These are phyloP conservation scores for Metopolophium dirhodum DNA, from an alignment of 1,140 invertebrate genomes.

Conservation along the genomic window DNA sequence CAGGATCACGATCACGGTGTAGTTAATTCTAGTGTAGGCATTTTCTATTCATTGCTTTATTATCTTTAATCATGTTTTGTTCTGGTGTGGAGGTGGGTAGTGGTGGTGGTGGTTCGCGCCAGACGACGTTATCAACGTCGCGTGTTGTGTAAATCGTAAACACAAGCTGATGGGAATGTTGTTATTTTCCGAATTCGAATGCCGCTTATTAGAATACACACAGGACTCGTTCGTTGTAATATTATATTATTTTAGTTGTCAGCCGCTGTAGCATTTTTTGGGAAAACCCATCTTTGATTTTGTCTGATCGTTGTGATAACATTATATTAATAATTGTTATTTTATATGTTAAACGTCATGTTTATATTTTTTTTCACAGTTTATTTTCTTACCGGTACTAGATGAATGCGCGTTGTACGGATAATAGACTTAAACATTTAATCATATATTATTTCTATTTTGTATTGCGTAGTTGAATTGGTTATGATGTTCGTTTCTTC, in stretches of 20 bases:
- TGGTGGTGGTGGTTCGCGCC: not conserved
- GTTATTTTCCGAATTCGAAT: not conserved
- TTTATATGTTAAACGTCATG: not conserved
- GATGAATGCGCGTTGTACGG: not conserved
- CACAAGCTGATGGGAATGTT: not conserved
- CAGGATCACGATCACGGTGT: not conserved
- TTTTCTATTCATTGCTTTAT: not conserved
- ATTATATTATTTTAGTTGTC: not conserved
- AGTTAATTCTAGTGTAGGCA: not conserved
- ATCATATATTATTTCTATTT: not conserved
- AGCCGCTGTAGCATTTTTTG: not conserved
- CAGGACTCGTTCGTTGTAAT: not conserved
- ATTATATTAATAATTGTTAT: not conserved
- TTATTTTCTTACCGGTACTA: not conserved
- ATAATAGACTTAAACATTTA: not conserved
- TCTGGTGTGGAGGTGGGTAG: not conserved
- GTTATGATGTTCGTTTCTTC: not conserved
- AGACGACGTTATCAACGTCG: not conserved
- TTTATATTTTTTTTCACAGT: not conserved
- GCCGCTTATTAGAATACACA: not conserved
- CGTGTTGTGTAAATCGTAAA: not conserved
- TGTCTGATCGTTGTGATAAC: not conserved
- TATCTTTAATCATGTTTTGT: not conserved
- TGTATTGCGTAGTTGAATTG: not conserved
- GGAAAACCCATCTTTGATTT: not conserved